These are phyloP conservation scores for Tipula vernalis DNA, from an alignment of 2,888 invertebrate species.

Conservation along the genomic window DNA sequence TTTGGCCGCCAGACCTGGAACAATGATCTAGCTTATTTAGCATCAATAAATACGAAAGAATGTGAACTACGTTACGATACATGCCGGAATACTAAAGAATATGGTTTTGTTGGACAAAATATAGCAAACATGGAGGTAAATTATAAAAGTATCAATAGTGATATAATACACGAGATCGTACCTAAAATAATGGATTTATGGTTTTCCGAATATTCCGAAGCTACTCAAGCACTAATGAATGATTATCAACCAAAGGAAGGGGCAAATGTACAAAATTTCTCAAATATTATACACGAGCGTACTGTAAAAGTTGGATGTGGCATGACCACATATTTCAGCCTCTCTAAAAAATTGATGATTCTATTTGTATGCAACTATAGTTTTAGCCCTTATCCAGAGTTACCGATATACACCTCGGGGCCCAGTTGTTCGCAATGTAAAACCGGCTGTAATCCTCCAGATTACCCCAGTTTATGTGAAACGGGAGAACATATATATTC, in stretches of 20 bases:
- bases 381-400: not conserved
- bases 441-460: not conserved
- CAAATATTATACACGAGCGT: not conserved
- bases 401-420: not conserved
- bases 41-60: not conserved
- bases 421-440: not conserved
- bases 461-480: not conserved
- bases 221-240: not conserved
- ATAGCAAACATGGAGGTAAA: not conserved
- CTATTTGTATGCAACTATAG: not conserved
- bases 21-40: not conserved
- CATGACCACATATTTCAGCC: not conserved
- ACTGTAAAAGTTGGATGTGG: not conserved
- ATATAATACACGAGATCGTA: not conserved
- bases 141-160: not conserved
- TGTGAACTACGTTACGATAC: not conserved
- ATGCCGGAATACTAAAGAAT: not conserved
- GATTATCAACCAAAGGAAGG: not conserved
- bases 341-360: not conserved
- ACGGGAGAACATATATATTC: not conserved
- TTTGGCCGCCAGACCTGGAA: not conserved
- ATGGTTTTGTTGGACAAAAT: not conserved
- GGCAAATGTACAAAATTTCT: not conserved
- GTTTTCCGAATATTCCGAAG: not conserved
- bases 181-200: not conserved